phyloP scores from a whole-genome alignment of 2,113 vertebrate genomes.

The Oncorhynchus kisutch region DNA sequence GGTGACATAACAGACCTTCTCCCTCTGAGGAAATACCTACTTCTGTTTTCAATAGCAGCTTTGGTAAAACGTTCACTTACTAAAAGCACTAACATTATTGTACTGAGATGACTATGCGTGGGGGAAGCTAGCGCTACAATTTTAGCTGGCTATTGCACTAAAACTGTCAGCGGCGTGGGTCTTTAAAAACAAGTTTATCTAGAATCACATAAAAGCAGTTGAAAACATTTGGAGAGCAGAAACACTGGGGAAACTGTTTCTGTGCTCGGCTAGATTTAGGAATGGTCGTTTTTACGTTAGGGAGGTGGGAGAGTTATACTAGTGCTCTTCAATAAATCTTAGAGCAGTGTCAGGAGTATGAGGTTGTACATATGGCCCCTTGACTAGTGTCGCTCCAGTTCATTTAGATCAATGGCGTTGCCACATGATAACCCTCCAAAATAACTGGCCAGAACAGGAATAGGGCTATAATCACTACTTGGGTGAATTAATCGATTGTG shows the following conservation, averaged over 20 bases:
- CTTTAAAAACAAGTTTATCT: background rate
- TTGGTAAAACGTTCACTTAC: background rate
- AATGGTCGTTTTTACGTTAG: constrained; percentile 9
- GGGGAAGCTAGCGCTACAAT: background rate
- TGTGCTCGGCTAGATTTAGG: background rate
- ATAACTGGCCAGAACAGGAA: constrained; percentile 20
- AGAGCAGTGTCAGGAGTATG: constrained; percentile 3
- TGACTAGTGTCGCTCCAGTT: constrained; percentile 6
- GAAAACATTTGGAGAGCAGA: constrained; percentile 11
- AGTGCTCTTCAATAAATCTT: constrained; percentile 34
- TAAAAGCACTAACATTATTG: background rate
- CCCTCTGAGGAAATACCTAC: background rate
- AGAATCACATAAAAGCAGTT: constrained; percentile 6
- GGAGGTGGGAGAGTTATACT: constrained; percentile 35
- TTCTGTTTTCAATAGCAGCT: background rate
- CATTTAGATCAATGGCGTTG: background rate
- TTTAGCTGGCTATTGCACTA: background rate
- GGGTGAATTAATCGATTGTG: constrained; percentile 1
- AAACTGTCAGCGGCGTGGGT: background rate
- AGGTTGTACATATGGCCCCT: constrained; percentile 18
- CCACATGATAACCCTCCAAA: constrained; percentile 39
- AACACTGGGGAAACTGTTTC: constrained; percentile 33
- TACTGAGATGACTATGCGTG: background rate
- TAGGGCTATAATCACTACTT: background rate
- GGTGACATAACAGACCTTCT: background rate